These are phyloP conservation scores for Ctenicera cuprea DNA, from an alignment of 2,888 invertebrate genomes.

Conservation along the genomic window DNA sequence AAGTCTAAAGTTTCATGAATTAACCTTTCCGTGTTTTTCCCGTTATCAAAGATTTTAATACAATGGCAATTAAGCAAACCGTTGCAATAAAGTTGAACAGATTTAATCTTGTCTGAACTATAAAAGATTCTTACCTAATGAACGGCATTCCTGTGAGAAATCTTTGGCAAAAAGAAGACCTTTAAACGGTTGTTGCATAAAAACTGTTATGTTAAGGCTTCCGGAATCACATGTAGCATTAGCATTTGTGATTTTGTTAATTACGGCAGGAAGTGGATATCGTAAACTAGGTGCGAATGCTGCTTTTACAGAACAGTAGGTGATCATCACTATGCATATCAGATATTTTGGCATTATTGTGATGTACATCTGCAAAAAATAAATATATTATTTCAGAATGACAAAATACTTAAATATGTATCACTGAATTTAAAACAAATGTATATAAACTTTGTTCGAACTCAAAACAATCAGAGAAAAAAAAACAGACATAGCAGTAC, in stretches of 20 bases:
- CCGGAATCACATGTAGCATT: slow-evolving; percentile 79
- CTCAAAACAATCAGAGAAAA: no score
- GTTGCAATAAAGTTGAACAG: slow-evolving; percentile 6
- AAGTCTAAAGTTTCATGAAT: background rate
- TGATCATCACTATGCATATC: slow-evolving; percentile 24
- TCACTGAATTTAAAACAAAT: no score
- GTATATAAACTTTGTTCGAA: no score
- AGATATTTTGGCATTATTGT: slow-evolving; percentile 26
- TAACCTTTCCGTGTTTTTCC: background rate
- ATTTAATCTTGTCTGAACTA: slow-evolving; percentile 15
- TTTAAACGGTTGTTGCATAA: slow-evolving; percentile 80
- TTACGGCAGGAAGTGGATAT: slow-evolving; percentile 61
- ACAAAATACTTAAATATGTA: no score
- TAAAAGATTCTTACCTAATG: slow-evolving; percentile 73
- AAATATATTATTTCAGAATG: no score
- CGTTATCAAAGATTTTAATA: slow-evolving; percentile 22
- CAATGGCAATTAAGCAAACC: slow-evolving; percentile 17
- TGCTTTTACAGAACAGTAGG: slow-evolving; percentile 41
- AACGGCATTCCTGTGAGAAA: slow-evolving; percentile 82
- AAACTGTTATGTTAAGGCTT: slow-evolving; percentile 78
- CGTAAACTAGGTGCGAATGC: slow-evolving; percentile 60
- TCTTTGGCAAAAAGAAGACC: slow-evolving; percentile 86
- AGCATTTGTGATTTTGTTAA: slow-evolving; percentile 77
- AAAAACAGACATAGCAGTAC: no score
- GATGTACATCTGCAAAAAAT: background rate